Evolutionary conservation across 2,888 invertebrate genomes (phyloP).

Genomic region (Diplolepis rosae): DNA sequence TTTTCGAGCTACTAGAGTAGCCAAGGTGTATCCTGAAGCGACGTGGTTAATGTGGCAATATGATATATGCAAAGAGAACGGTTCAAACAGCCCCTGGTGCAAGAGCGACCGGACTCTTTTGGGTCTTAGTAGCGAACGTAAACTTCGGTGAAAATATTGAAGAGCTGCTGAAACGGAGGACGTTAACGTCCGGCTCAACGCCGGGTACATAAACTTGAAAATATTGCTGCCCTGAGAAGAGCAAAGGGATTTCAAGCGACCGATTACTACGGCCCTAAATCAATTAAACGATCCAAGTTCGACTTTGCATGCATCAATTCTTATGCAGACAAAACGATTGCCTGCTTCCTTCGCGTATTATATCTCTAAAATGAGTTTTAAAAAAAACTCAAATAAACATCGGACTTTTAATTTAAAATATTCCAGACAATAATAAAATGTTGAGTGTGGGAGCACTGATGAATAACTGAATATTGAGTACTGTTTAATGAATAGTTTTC

Average conservation of each 20-base stretch:
- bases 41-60: conserved; percentile 65
- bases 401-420: background rate
- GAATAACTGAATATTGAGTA: conserved; percentile 61
- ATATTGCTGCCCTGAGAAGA: conserved; percentile 52
- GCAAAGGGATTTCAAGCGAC: conserved; percentile 51
- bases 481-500: conserved; percentile 42
- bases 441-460: conserved; percentile 16
- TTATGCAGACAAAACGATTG: conserved; percentile 14
- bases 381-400: background rate
- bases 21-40: conserved; percentile 51
- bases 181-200: conserved; percentile 54
- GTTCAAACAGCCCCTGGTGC: conserved; percentile 50
- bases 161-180: conserved; percentile 50
- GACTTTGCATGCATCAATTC: conserved; percentile 24
- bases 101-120: conserved; percentile 34
- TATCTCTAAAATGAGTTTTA: background rate
- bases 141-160: conserved; percentile 43
- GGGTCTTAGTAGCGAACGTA: conserved; percentile 40
- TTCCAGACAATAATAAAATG: background rate
- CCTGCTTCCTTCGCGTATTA: background rate
- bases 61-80: conserved; percentile 55
- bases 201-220: conserved; percentile 61
- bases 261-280: conserved; percentile 59
- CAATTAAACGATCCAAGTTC: conserved; percentile 57
- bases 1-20: conserved; percentile 52